Evolutionary conservation across 2,113 vertebrate genomes (phyloP).

Genomic region (Proterorhinus semilunaris): DNA sequence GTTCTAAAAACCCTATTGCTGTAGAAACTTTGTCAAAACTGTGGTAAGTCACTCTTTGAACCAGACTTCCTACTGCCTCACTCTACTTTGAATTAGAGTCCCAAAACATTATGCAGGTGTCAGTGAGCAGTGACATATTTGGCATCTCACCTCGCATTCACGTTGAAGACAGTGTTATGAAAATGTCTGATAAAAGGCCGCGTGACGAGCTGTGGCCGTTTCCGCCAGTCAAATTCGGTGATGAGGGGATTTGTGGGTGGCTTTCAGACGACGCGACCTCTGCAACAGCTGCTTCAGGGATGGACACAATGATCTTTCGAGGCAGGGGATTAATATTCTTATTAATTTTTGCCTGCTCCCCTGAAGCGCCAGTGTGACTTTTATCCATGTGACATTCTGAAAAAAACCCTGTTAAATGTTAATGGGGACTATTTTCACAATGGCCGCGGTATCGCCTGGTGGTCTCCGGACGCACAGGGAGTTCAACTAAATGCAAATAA

Average conservation of each 20-base stretch:
- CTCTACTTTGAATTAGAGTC: background rate
- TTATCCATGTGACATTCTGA: constrained; percentile 69
- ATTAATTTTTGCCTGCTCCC: constrained; percentile 57
- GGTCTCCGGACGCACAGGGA: constrained; percentile 5
- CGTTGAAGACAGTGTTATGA: constrained; percentile 49
- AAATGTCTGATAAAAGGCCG: constrained; percentile 33
- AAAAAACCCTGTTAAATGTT: constrained; percentile 73
- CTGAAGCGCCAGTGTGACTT: constrained; percentile 57
- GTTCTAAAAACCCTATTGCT: background rate
- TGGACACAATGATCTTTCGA: constrained; percentile 55
- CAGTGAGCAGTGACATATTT: constrained; percentile 8
- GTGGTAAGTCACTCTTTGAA: background rate
- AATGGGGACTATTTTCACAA: constrained; percentile 75
- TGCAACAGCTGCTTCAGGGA: constrained; percentile 51
- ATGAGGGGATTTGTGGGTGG: constrained; percentile 61
- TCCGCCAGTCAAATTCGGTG: constrained; percentile 46
- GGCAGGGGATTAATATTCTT: constrained; percentile 65
- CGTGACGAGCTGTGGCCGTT: constrained; percentile 41
- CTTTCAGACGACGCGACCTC: constrained; percentile 57
- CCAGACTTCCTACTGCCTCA: background rate
- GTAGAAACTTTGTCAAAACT: background rate
- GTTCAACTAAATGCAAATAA: constrained; percentile 1
- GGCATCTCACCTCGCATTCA: constrained; percentile 25
- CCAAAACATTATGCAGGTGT: background rate
- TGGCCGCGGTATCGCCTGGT: constrained; percentile 49